phyloP scores from a whole-genome alignment of 2,888 invertebrate genomes.

The Sinhomidia bicolor region DNA sequence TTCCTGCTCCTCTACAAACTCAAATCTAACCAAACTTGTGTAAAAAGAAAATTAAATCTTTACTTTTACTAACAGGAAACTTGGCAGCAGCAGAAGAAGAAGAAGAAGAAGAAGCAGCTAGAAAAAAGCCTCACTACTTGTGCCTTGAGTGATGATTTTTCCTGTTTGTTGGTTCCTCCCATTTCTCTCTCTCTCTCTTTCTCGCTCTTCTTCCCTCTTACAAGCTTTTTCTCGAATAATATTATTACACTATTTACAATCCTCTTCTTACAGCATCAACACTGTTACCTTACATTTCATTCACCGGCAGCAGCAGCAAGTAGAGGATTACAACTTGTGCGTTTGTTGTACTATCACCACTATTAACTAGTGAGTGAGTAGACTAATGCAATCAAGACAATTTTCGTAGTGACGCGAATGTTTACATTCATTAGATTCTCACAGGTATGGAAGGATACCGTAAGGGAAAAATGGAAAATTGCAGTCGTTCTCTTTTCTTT shows the following conservation, averaged over 20 bases:
- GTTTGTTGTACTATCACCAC: not conserved
- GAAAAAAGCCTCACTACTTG: constrained; percentile 3
- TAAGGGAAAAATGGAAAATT: constrained; percentile 12
- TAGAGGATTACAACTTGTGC: not conserved
- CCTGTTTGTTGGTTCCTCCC: not conserved
- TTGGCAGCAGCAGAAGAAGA: constrained; percentile 20
- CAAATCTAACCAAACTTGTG: constrained; percentile 22
- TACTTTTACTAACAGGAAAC: constrained; percentile 29
- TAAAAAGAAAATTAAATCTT: constrained; percentile 48
- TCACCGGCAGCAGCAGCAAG: too few relatives aligned
- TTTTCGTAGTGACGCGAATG: constrained; percentile 57
- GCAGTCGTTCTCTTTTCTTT: not conserved
- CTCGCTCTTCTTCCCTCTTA: not conserved
- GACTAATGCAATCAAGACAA: constrained; percentile 44
- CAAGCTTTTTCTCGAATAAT: too few relatives aligned
- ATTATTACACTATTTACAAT: too few relatives aligned
- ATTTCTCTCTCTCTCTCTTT: not conserved
- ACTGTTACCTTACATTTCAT: too few relatives aligned
- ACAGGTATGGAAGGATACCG: constrained; percentile 53
- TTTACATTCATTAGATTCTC: constrained; percentile 59
- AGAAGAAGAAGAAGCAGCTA: too few relatives aligned
- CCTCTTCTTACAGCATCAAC: too few relatives aligned
- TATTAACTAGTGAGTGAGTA: not conserved
- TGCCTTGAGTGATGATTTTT: constrained; percentile 51
- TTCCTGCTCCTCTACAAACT: too few relatives aligned